These are phyloP conservation scores for Abrostola tripartita DNA, from an alignment of 2,888 invertebrate genomes.

Conservation along the genomic window DNA sequence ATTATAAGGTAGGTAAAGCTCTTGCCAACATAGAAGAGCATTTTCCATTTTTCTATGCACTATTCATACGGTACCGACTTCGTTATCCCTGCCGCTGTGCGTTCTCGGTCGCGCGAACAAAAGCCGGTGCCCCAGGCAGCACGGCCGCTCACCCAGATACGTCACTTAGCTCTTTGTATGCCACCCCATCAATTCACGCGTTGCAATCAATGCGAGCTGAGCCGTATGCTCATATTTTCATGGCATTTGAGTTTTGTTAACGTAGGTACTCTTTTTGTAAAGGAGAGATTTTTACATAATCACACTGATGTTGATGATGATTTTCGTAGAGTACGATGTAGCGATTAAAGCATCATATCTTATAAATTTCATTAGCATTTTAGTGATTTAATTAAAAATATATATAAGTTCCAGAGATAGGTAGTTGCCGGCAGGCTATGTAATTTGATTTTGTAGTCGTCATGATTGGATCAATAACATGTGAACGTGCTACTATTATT, in stretches of 20 bases:
- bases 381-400: no score
- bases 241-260: constrained; percentile 15
- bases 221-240: constrained; percentile 13
- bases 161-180: constrained; percentile 64
- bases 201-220: constrained; percentile 57
- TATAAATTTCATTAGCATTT: no score
- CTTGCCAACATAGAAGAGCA: neutral
- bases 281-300: neutral
- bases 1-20: neutral
- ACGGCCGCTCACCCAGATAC: constrained; percentile 63
- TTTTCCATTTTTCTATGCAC: neutral
- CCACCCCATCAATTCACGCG: constrained; percentile 63
- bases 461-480: no score
- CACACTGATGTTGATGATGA: neutral
- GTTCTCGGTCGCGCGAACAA: constrained; percentile 53
- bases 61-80: neutral
- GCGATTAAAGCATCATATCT: no score
- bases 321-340: no score
- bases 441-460: no score
- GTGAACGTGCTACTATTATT: no score
- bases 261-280: neutral
- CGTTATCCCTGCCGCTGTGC: constrained; percentile 14
- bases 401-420: no score
- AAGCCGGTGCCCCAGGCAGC: constrained; percentile 55
- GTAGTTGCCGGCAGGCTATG: no score